phyloP scores from a whole-genome alignment of 2,113 vertebrate species.

The Callionymus lyra region DNA sequence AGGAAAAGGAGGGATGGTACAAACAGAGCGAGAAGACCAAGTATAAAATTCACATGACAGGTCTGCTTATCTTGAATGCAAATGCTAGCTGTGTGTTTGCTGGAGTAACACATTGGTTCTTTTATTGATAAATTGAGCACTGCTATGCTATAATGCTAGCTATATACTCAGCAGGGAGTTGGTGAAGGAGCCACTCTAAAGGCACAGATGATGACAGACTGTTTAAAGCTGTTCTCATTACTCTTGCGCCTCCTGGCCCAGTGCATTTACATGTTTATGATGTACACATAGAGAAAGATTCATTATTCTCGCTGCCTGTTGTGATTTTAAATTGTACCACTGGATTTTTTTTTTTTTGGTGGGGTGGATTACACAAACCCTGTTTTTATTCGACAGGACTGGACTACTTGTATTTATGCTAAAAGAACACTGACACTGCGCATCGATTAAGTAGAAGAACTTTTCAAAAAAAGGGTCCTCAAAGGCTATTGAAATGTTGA shows the following conservation, averaged over 20 bases:
- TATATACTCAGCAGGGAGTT: slow-evolving; percentile 38
- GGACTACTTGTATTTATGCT: slow-evolving; percentile 2
- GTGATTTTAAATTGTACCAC: slow-evolving; percentile 42
- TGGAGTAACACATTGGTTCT: slow-evolving; percentile 56
- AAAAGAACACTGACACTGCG: too few relatives aligned
- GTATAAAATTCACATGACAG: slow-evolving; percentile 63
- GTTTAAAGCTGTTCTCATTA: slow-evolving; percentile 48
- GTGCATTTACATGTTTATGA: slow-evolving; percentile 48
- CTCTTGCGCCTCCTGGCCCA: slow-evolving; percentile 38
- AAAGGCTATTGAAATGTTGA: too few relatives aligned
- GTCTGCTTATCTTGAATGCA: slow-evolving; percentile 62
- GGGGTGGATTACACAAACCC: too few relatives aligned
- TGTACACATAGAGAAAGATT: slow-evolving; percentile 38
- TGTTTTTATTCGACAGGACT: slow-evolving; percentile 11
- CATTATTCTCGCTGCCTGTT: slow-evolving; percentile 41
- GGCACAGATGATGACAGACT: slow-evolving; percentile 55
- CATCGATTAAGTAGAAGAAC: too few relatives aligned
- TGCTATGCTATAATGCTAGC: slow-evolving; percentile 52
- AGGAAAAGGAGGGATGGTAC: slow-evolving; percentile 36
- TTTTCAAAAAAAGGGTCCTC: too few relatives aligned
- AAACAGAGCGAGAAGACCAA: slow-evolving; percentile 43
- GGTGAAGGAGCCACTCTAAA: slow-evolving; percentile 38
- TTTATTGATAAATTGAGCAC: slow-evolving; percentile 60
- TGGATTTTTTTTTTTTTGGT: slow-evolving; percentile 18
- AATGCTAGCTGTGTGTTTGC: slow-evolving; percentile 54